Evolutionary conservation across 2,888 invertebrate genomes (phyloP).

Genomic region (Panopea generosa): DNA sequence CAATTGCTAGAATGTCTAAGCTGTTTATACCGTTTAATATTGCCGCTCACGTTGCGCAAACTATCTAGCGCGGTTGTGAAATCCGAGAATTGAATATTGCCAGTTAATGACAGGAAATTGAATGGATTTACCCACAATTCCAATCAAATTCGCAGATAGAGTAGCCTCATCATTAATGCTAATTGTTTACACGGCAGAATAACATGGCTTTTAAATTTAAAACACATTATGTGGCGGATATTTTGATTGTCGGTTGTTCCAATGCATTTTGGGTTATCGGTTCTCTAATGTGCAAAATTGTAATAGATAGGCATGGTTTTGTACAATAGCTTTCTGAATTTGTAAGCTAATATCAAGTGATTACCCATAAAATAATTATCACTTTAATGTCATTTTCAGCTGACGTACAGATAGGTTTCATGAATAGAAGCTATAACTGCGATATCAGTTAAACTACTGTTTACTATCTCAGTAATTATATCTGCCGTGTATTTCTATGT

Average conservation of each 20-base stretch:
- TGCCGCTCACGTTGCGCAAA: constrained; percentile 49
- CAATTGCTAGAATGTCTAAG: no score
- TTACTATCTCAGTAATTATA: no score
- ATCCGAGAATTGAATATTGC: constrained; percentile 44
- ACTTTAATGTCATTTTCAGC: no score
- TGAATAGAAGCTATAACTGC: no score
- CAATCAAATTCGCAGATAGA: constrained; percentile 41
- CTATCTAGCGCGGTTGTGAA: constrained; percentile 23
- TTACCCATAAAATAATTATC: no score
- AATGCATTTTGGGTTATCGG: constrained; percentile 9
- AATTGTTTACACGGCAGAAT: constrained; percentile 57
- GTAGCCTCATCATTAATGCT: constrained; percentile 45
- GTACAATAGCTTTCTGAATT: no score
- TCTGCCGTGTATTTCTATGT: no score
- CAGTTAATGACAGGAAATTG: constrained; percentile 63
- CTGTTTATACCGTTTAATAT: no score
- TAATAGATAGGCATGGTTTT: constrained; percentile 6
- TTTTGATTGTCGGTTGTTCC: constrained; percentile 21
- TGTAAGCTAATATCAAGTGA: no score
- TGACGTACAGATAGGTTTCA: no score
- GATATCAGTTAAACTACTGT: no score
- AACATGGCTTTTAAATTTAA: constrained; percentile 59
- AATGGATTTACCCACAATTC: constrained; percentile 53
- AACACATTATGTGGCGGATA: constrained; percentile 43
- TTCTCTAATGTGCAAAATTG: constrained; percentile 35